phyloP scores from a whole-genome alignment of 2,113 vertebrate genomes.

The Nesogale talazaci region DNA sequence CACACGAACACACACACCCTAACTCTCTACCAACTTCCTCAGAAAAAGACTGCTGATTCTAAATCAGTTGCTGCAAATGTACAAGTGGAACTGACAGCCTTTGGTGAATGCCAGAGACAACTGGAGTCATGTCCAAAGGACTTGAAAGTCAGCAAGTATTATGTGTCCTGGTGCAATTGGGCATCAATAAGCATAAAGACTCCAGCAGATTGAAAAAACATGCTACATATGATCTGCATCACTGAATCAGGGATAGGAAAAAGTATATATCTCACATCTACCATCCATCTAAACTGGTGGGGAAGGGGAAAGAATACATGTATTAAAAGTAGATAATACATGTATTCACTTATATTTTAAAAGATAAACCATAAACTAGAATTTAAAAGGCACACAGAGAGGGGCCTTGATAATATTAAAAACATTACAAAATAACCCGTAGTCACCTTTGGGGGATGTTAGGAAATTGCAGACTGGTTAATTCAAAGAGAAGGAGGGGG shows the following conservation, averaged over 20 bases:
- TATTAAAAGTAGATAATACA: no score
- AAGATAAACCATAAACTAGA: no score
- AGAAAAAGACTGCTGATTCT: background rate
- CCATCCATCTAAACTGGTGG: no score
- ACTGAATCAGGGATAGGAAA: no score
- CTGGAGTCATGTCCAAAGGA: background rate
- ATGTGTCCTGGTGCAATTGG: background rate
- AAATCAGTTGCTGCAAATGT: background rate
- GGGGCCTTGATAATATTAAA: background rate
- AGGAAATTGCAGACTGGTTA: conserved; percentile 11
- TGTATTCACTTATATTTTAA: no score
- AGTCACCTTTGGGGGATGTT: background rate
- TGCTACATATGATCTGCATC: no score
- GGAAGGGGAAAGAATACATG: no score
- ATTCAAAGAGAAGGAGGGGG: background rate
- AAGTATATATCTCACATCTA: no score
- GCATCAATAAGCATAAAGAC: background rate
- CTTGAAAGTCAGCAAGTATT: background rate
- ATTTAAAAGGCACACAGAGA: no score
- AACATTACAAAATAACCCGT: background rate
- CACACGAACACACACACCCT: no score
- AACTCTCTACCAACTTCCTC: background rate
- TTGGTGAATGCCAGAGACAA: background rate
- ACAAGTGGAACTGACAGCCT: background rate
- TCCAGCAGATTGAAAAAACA: background rate